These are phyloP conservation scores for Anguilla megastoma DNA, from an alignment of 2,797 vertebrate genomes.

Conservation along the genomic window DNA sequence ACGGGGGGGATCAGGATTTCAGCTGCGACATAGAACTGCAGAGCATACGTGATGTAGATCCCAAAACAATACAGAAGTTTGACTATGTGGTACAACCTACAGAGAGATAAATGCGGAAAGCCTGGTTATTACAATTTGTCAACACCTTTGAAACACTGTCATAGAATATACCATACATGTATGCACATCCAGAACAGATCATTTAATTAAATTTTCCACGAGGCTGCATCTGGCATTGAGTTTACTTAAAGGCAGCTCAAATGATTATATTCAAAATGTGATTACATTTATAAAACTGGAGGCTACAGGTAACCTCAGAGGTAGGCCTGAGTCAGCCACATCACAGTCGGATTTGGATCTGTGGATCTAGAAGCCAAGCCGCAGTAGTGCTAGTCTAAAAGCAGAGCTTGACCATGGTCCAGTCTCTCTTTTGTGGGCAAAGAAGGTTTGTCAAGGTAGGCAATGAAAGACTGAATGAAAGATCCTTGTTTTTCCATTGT, in stretches of 20 bases:
- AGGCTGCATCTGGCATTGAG: neutral
- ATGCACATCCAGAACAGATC: neutral
- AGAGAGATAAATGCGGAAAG: neutral
- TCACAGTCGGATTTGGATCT: too few relatives aligned
- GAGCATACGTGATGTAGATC: conserved; percentile 92
- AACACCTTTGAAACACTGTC: neutral
- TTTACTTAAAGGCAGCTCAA: neutral
- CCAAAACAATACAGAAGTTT: conserved; percentile 92
- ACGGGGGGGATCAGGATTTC: conserved; percentile 86
- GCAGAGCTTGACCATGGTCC: too few relatives aligned
- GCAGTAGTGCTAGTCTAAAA: too few relatives aligned
- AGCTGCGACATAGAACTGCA: conserved; percentile 94
- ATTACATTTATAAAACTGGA: neutral
- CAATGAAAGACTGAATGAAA: too few relatives aligned
- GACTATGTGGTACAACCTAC: conserved; percentile 90
- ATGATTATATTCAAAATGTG: neutral
- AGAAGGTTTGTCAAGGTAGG: too few relatives aligned
- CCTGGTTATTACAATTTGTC: neutral
- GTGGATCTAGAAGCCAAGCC: too few relatives aligned
- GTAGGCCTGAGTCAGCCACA: too few relatives aligned
- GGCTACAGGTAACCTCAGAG: too few relatives aligned
- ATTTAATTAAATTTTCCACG: neutral
- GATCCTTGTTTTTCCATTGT: too few relatives aligned
- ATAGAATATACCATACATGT: neutral
- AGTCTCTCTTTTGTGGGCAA: too few relatives aligned